A percentile compares a stretch with the other conserved stretches of the same genome.
phyloP scores from a whole-genome alignment of 2,888 invertebrate genomes.

The Sepiola atlantica region DNA sequence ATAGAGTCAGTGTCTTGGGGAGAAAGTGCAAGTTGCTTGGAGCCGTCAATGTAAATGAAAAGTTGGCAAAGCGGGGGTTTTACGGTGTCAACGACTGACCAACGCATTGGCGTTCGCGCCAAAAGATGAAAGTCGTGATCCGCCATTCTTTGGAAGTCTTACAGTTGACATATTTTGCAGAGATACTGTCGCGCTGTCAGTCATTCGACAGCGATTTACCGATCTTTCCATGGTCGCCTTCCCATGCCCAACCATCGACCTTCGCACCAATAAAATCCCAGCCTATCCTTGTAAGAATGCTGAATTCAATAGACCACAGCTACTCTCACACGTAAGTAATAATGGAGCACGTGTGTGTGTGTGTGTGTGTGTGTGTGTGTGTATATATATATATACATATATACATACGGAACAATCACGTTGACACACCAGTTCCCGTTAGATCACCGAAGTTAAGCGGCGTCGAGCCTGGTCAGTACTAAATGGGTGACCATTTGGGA shows the following conservation, averaged over 20 bases:
- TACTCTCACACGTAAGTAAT: not conserved
- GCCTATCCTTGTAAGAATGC: not conserved
- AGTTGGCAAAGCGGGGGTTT: not conserved
- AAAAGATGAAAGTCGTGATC: not conserved
- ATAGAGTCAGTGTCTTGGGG: not conserved
- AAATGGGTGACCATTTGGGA: no score
- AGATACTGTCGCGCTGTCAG: not conserved
- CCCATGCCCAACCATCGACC: not conserved
- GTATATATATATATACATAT: not conserved
- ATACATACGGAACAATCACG: no score
- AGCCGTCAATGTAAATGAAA: not conserved
- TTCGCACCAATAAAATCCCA: not conserved
- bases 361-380: not conserved
- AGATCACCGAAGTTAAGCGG: no score
- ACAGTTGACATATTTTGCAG: not conserved
- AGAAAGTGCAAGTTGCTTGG: not conserved
- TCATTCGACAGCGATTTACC: not conserved
- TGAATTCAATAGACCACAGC: not conserved
- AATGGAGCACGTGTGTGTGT: not conserved
- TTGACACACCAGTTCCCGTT: no score
- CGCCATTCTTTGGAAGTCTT: not conserved
- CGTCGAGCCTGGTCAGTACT: no score
- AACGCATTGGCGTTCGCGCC: not conserved
- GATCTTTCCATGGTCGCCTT: no score
- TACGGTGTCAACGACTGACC: not conserved